Base-by-base conservation (phyloP, 2,797 vertebrate genomes). In the Neopelma chrysocephalum region DNA sequence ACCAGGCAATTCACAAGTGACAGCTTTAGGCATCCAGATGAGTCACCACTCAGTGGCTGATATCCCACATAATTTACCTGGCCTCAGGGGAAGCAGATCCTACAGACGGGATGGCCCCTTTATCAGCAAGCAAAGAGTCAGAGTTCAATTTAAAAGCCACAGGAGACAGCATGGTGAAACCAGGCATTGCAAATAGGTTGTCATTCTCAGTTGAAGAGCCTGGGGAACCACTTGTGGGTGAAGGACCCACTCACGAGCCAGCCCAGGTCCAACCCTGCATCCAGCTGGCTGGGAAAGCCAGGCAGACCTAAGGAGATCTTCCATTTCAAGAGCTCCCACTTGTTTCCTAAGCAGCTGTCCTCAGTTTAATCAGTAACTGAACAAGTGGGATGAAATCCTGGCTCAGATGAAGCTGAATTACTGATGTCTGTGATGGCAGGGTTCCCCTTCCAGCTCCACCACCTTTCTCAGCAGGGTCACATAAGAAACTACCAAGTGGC, bases 291-390 rank as follows among this genome's bases (percentile, higher is more conserved):
- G 4, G 29, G 60, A 51, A 87, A 91, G 43, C 76, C 65, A 58
- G 68, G 45, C 60, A 94, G 43, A 26, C 36, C 34, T 34, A n/a
- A 82, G 61, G 32, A 85, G 29, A 93, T 75, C 57, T 71, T 38
- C 54, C 26, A 40, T 93, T 40, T 88, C 72, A 75, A 96, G 80
- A 93, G 80, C 60, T 94, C 29, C 72, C 72, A 75, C 80, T 93
- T 83, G 57, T 71, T 83, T 70, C 58, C 77, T 71, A 81, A 92
- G 88, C 9, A 5, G 70, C 69, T 88, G 53, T 75, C 72, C 86
- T 88, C 72, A 16, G 73, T 78, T 88, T 88, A 85, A 94, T 87
- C 92, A 91, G 87, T 38, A 62, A 71, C 48, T 64, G 80, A 83
- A 54, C 32, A n/a, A 85, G 71, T 18, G 56, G 56, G 62, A 70